phyloP scores from a whole-genome alignment of 2,797 vertebrate species.

The Gila robusta region DNA sequence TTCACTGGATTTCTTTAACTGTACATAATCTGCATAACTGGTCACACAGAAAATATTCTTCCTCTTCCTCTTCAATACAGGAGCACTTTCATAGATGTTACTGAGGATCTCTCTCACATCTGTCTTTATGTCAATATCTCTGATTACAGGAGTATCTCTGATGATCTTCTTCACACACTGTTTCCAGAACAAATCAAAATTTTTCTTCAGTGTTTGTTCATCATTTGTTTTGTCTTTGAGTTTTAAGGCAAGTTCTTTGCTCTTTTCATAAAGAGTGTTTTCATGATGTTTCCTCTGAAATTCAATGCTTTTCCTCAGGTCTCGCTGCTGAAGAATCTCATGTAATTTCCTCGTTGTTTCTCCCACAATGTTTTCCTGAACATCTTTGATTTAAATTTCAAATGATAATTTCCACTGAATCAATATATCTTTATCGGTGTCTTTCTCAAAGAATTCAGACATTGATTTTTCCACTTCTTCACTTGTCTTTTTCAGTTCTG shows the following conservation, averaged over 20 bases:
- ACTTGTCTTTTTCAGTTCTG: neutral
- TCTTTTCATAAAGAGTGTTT: neutral
- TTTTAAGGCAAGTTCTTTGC: neutral
- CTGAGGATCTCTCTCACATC: neutral
- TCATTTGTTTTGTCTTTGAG: neutral
- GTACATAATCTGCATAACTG: conserved; percentile 23
- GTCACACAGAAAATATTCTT: neutral
- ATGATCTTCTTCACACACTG: neutral
- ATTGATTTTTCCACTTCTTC: neutral
- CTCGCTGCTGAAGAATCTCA: neutral
- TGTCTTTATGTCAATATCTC: neutral
- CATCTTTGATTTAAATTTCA: neutral
- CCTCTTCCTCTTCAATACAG: neutral
- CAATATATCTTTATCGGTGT: neutral
- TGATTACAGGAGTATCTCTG: neutral
- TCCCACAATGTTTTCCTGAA: neutral
- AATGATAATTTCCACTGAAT: neutral
- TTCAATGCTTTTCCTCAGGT: neutral
- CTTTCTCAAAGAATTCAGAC: neutral
- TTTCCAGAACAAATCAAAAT: neutral
- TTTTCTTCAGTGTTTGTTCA: neutral
- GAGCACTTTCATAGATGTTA: neutral
- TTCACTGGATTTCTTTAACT: conserved; percentile 1
- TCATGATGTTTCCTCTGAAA: neutral
- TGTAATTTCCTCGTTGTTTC: neutral